phyloP scores from a whole-genome alignment of 2,888 invertebrate species.

The Ophioninae sp. region DNA sequence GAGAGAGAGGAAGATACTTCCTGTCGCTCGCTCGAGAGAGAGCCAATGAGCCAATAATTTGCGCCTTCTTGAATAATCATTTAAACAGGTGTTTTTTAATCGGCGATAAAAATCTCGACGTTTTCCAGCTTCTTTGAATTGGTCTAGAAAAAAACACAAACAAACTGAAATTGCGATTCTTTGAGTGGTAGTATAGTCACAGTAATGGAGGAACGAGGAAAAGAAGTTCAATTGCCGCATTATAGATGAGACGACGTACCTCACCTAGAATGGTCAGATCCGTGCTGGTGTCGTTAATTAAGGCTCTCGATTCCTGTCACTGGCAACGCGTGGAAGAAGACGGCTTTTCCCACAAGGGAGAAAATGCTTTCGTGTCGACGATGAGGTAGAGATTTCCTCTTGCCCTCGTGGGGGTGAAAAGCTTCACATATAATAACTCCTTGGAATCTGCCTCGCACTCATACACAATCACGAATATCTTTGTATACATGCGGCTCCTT shows the following conservation, averaged over 20 bases:
- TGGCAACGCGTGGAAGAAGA: conserved; percentile 10
- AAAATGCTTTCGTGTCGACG: conserved; percentile 18
- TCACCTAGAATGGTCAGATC: conserved; percentile 10
- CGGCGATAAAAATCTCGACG: not conserved
- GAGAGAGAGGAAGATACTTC: too few species aligned
- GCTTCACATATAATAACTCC: conserved; percentile 11
- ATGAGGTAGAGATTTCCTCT: conserved; percentile 15
- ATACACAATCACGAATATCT: conserved; percentile 1
- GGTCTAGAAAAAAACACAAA: not conserved
- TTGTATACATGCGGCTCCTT: not conserved
- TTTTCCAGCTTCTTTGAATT: not conserved
- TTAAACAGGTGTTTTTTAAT: not conserved
- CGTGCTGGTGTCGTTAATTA: conserved; percentile 48
- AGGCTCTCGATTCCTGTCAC: conserved; percentile 43
- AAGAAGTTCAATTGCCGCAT: not conserved
- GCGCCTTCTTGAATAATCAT: not conserved
- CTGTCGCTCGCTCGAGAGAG: too few species aligned
- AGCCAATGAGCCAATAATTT: not conserved
- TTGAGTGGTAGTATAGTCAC: not conserved
- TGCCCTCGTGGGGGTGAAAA: not conserved
- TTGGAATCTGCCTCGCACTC: not conserved
- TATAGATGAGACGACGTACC: conserved; percentile 24
- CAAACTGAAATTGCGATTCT: conserved; percentile 9
- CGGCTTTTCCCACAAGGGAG: conserved; percentile 20
- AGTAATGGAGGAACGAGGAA: not conserved